Evolutionary conservation across 2,888 invertebrate species (phyloP), one percentile per base, ranked within the genome.

Genomic region (Cheilosia vernalis): DNA sequence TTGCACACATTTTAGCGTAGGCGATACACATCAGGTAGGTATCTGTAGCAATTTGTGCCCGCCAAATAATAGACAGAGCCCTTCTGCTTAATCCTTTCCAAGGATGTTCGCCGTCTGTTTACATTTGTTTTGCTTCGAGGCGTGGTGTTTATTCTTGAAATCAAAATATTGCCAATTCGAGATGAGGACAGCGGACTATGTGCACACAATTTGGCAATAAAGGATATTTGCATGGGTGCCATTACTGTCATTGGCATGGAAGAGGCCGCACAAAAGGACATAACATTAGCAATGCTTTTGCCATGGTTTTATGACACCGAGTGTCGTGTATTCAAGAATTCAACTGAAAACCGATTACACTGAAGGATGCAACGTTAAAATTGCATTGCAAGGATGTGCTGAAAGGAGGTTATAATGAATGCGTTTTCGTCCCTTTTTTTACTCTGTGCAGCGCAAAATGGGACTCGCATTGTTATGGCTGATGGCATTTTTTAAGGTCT

Each of bases 151-250:
- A 88, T 84, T 88, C 88, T 89, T 87, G 89, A 89, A 90, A 90
- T 90, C 90, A 90, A 90, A 90, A 90, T 89, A 90, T 90, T 90
- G 87, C 89, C 90, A 90, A 89, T 89, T 88, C 83, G 49, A 13
- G 51, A 33, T 53, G 56, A 24, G 17, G 2, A 47, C 19, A 19
- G 44, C 0, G 30, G 19, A n/a, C 17, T 5, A 27, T 21, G 47
- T 37, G 40, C 56, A 67, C 7, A 51, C 7, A 51, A 66, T 84
- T 84, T 80, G 60, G 66, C 76, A 85, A 85, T 85, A 85, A 85
- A 81, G 84, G 85, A 85, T 85, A 85, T 85, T 85, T 85, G 85
- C 85, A 85, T 85, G 72, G 81, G 56, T 85, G 69, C 66, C 60
- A 53, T n/a, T n/a, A n/a, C n/a, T n/a, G n/a, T n/a, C n/a, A n/a